Percentiles rank a stretch among this genome's conserved stretches.
Evolutionary conservation across 2,113 vertebrate genomes (phyloP).

Genomic region (Atractosteus spatula): DNA sequence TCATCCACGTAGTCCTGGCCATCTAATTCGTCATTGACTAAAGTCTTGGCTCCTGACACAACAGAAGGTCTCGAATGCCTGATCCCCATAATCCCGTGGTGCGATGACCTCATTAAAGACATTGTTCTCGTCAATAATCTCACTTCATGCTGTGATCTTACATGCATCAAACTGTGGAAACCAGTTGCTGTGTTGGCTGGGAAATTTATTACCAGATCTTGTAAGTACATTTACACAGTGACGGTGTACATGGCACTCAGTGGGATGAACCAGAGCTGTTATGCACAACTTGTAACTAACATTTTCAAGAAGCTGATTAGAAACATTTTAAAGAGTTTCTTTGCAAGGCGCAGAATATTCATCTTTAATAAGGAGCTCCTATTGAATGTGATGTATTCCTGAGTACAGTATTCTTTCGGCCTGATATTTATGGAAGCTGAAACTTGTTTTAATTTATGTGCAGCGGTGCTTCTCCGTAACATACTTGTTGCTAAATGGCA

Average conservation of each 20-base stretch:
- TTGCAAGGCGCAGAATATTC: background rate
- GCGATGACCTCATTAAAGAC: conserved; percentile 53
- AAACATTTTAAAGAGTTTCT: too few species aligned
- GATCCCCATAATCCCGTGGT: conserved; percentile 46
- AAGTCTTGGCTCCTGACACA: conserved; percentile 51
- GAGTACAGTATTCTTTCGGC: background rate
- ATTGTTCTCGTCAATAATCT: conserved; percentile 51
- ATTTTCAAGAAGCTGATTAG: too few species aligned
- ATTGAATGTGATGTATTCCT: background rate
- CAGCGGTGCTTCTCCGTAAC: background rate
- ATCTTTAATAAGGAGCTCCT: conserved; percentile 12
- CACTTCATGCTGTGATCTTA: conserved; percentile 43
- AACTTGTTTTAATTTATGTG: conserved; percentile 37
- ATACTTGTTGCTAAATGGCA: conserved; percentile 32
- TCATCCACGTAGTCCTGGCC: conserved; percentile 51
- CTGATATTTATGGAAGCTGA: conserved; percentile 24
- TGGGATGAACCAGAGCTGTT: too few species aligned
- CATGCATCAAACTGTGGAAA: conserved; percentile 28
- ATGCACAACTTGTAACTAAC: too few species aligned
- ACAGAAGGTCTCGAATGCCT: conserved; percentile 25
- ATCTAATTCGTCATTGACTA: conserved; percentile 59
- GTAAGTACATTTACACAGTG: too few species aligned
- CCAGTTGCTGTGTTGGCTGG: too few species aligned
- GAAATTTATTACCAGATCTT: too few species aligned
- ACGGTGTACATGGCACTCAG: too few species aligned